A percentile compares a stretch with the other conserved stretches of the same genome.
Evolutionary conservation across 2,797 vertebrate genomes (phyloP).

Genomic region (Babyrousa celebensis): DNA sequence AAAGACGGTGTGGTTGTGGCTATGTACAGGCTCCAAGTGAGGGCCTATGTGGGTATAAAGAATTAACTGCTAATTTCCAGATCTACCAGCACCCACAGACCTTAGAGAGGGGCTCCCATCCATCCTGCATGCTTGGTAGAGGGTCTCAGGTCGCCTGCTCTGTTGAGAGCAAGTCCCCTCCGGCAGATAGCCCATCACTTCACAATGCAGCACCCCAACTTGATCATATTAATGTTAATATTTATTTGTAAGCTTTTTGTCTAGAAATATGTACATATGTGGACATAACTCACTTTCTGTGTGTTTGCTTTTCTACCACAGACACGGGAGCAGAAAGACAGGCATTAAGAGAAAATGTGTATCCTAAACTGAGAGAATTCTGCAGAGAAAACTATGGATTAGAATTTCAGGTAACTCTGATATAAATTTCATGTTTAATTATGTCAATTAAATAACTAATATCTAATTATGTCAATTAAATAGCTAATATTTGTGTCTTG

Average conservation of each 20-base stretch:
- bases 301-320: conserved; percentile 88
- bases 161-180: not conserved
- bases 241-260: not conserved
- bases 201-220: not conserved
- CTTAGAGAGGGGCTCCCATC: rapidly evolving
- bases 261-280: not conserved
- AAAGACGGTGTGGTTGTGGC: not conserved
- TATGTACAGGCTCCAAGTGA: not conserved
- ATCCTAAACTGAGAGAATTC: conserved; percentile 99
- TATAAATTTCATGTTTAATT: conserved; percentile 48
- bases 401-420: conserved; percentile 97
- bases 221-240: not conserved
- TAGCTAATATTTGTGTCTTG: conserved; percentile 62
- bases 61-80: not conserved
- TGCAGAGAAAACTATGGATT: conserved; percentile 99
- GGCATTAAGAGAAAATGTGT: conserved; percentile 97
- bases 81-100: not conserved
- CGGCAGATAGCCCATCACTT: not conserved
- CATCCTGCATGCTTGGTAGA: rapidly evolving
- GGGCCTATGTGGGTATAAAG: rapidly evolving
- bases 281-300: conserved; percentile 51
- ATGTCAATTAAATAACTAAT: not conserved
- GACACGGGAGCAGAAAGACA: conserved; percentile 98
- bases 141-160: not conserved
- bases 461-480: not conserved